phyloP scores from a whole-genome alignment of 2,113 vertebrate species.

The Ondatra zibethicus region DNA sequence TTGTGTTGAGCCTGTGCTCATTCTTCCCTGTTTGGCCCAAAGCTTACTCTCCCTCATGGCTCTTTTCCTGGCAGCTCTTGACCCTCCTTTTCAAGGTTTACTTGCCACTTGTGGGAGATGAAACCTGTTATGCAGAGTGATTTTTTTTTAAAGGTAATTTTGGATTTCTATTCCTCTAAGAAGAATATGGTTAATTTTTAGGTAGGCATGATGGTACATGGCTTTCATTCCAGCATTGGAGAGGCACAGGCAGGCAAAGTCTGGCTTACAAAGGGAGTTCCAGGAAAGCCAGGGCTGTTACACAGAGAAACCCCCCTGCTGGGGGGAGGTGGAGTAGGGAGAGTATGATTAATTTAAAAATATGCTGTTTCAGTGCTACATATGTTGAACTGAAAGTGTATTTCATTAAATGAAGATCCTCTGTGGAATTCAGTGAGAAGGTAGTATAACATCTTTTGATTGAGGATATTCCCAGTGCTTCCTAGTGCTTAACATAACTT shows the following conservation, averaged over 20 bases:
- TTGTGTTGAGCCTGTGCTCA: background rate
- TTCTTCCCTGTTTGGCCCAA: background rate
- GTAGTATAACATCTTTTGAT: background rate
- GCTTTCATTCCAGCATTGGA: background rate
- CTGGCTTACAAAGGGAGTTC: background rate
- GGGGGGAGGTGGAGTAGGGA: background rate
- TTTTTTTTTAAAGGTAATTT: background rate
- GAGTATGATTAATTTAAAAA: background rate
- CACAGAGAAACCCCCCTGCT: background rate
- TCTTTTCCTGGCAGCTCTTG: background rate
- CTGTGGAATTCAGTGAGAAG: background rate
- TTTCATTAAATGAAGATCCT: background rate
- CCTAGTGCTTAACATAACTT: background rate
- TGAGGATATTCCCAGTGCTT: background rate
- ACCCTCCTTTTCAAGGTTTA: background rate
- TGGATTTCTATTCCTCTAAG: background rate
- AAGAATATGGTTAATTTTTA: background rate
- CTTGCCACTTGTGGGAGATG: background rate
- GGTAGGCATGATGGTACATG: background rate
- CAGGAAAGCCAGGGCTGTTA: background rate
- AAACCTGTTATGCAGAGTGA: background rate
- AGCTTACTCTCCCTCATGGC: background rate
- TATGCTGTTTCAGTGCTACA: background rate
- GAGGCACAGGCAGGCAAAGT: background rate
- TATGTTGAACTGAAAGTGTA: slow-evolving; percentile 6